Conservation (phyloP, 2,797 vertebrate species). For the Malacoctenus gilli region DNA sequence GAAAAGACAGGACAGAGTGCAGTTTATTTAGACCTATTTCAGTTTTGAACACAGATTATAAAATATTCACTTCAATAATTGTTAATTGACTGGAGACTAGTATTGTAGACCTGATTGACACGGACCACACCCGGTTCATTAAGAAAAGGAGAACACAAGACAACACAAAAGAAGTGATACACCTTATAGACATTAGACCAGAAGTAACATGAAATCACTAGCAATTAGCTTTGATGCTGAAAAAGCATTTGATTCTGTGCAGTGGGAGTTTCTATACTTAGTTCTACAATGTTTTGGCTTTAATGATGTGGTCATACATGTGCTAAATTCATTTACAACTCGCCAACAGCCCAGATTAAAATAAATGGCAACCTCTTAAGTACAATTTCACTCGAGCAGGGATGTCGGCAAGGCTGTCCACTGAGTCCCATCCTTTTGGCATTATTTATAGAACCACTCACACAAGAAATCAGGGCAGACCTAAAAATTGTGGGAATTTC, state of each 20-base stretch:
- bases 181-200: not conserved
- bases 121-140: conserved; percentile 28
- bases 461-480: conserved; percentile 5
- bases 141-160: not conserved
- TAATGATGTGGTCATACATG: not conserved
- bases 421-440: not conserved
- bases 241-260: conserved; percentile 16
- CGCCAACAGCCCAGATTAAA: not conserved
- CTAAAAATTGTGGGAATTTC: not conserved
- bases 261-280: conserved; percentile 16
- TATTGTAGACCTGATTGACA: conserved; percentile 30
- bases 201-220: not conserved
- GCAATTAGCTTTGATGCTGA: conserved; percentile 1
- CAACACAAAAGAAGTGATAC: not conserved
- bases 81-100: conserved; percentile 19
- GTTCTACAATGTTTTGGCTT: conserved; percentile 19
- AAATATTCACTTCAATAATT: conserved; percentile 6
- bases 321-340: not conserved
- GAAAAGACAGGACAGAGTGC: conserved; percentile 29
- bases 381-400: too few species aligned
- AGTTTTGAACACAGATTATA: conserved; percentile 19
- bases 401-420: conserved; percentile 2
- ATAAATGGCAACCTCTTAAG: too few species aligned
- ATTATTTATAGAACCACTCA: conserved; percentile 5
- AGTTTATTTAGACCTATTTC: too few species aligned